Evolutionary conservation across 2,888 invertebrate species (phyloP).

Genomic region (Lamproptera curius): DNA sequence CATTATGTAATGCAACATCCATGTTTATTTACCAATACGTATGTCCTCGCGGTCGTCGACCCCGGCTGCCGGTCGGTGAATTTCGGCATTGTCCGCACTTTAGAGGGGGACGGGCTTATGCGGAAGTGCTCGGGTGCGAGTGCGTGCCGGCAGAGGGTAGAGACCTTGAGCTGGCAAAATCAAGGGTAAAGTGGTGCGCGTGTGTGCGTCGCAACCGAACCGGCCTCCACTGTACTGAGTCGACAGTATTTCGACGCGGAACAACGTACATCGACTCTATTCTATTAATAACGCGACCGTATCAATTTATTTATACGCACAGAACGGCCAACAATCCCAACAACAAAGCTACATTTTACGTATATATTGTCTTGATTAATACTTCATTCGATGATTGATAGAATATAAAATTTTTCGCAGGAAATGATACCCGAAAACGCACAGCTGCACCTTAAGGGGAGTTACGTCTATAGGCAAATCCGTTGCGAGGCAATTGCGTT

Average conservation of each 20-base stretch:
- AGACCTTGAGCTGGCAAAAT: slow-evolving; percentile 78
- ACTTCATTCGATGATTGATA: too few relatives aligned
- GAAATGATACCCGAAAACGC: too few relatives aligned
- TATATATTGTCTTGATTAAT: too few relatives aligned
- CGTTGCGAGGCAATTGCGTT: slow-evolving; percentile 45
- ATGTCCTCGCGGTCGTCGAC: slow-evolving; percentile 64
- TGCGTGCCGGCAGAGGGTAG: slow-evolving; percentile 61
- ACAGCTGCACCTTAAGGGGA: slow-evolving; percentile 2
- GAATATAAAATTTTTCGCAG: too few relatives aligned
- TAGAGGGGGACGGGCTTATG: slow-evolving; percentile 57
- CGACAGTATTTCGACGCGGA: slow-evolving; percentile 27
- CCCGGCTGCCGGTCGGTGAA: slow-evolving; percentile 60
- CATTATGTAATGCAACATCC: slow-evolving; percentile 56
- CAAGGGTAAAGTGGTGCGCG: slow-evolving; percentile 66
- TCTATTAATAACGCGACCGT: not conserved
- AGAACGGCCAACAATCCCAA: too few relatives aligned
- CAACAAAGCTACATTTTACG: too few relatives aligned
- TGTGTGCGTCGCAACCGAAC: slow-evolving; percentile 55
- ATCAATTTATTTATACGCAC: not conserved
- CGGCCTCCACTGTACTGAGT: slow-evolving; percentile 43
- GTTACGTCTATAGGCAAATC: slow-evolving; percentile 13
- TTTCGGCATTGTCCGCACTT: slow-evolving; percentile 66
- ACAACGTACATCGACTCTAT: slow-evolving; percentile 23
- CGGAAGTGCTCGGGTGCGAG: slow-evolving; percentile 46
- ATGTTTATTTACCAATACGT: slow-evolving; percentile 76